Base-by-base conservation (phyloP, 2,888 invertebrate genomes). In the Dryomyza anilis region DNA sequence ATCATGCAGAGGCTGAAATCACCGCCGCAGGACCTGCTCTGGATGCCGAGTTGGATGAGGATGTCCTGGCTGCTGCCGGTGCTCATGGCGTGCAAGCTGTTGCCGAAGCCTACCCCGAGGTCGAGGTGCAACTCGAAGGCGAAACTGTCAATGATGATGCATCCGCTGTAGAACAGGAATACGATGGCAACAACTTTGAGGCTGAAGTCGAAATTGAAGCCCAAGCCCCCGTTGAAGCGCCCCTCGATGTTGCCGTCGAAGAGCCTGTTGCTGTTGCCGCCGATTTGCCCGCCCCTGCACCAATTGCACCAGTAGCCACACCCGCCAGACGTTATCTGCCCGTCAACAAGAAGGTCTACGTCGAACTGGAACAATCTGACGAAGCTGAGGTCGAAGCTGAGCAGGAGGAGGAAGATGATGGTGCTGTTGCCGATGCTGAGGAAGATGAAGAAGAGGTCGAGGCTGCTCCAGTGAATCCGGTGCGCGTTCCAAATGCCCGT, bases 61-160 rank as follows among this genome's bases (percentile, higher is more conserved):
- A 78, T 68, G 73, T 69, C 8, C 64, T 81, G 21, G 72, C 72
- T 12, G 79, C 78, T 58, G 76, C 78, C 53, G 79, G 75, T 60
- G 78, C 76, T 16, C 76, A 81, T 65, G 76, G 72, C 19, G 76
- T 77, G 21, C 77, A 74, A 59, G 78, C 82, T 3, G 69, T 82
- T 33, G 82, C 83, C 64, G 83, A 83, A 71, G 81, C 83, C 33
- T 83, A 79, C 67, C 83, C 83, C 39, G 76, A 73, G 3, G 73
- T 75, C 30, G 69, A 56, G 52, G 65, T 67, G 16, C 59, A 63
- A 30, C 25, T 69, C 19, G 70, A 72, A 16, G 65, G 67, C 25
- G 72, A 71, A 36, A 66, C 72, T 8, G 67, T 68, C 14, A 67
- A 64, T 53, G 73, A 76, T 55, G 74, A 80, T 63, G 78, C 80